Percentiles rank a stretch among this genome's conserved stretches.
Evolutionary conservation across 2,797 vertebrate genomes (phyloP).

Genomic region (Gouania willdenowi): DNA sequence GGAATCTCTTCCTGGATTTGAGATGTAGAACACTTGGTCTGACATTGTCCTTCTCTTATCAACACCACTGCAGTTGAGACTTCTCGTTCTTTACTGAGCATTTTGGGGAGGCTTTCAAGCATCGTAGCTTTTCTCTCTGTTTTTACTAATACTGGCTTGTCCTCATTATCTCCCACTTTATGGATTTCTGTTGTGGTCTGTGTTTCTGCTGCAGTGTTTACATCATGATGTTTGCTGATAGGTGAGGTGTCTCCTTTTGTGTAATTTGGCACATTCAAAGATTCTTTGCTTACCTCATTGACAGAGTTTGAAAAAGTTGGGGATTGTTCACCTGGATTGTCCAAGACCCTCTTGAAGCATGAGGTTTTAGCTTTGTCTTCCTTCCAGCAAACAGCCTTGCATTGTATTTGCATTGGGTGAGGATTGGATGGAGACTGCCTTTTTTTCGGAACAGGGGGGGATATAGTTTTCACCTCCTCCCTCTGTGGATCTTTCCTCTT

Average conservation of each 20-base stretch:
- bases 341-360: constrained; percentile 15
- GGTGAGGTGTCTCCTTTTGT: constrained; percentile 9
- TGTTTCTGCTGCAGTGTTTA: constrained; percentile 27
- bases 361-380: constrained; percentile 57
- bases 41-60: constrained; percentile 61
- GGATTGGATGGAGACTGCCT: constrained; percentile 34
- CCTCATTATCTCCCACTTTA: constrained; percentile 25
- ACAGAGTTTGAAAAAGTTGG: constrained; percentile 14
- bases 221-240: constrained; percentile 6
- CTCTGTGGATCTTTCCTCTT: constrained; percentile 20
- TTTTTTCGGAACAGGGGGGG: constrained; percentile 34
- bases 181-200: constrained; percentile 10
- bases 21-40: constrained; percentile 32
- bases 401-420: constrained; percentile 76
- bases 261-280: constrained; percentile 6
- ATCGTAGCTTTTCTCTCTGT: constrained; percentile 54
- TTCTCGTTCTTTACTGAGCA: constrained; percentile 73
- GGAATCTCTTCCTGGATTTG: constrained; percentile 34
- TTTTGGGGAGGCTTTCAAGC: constrained; percentile 59
- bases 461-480: constrained; percentile 6
- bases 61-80: constrained; percentile 73
- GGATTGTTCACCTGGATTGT: constrained; percentile 14
- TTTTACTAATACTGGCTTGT: constrained; percentile 17
- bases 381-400: constrained; percentile 76
- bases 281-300: constrained; percentile 17